A percentile compares a stretch with the other conserved stretches of the same genome.
Conservation (phyloP, 1,140 invertebrate genomes). For the Drosophila pachea region DNA sequence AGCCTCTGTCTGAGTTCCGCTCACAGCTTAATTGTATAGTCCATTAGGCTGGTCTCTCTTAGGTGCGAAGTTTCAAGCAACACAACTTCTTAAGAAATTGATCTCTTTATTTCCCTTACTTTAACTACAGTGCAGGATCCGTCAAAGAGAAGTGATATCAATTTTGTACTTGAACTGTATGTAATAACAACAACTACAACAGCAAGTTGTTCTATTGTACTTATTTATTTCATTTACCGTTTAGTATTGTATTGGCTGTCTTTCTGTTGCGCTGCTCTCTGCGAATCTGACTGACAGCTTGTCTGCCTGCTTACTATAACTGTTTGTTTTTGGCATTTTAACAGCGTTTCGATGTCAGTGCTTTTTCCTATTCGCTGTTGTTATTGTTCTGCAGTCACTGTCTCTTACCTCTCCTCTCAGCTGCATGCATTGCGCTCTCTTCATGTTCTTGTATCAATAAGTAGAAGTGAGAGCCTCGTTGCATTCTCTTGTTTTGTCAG, state of each 20-base stretch:
- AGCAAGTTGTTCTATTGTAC: conserved; percentile 9
- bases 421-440: conserved; percentile 25
- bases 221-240: conserved; percentile 22
- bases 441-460: conserved; percentile 48
- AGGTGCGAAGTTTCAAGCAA: conserved; percentile 13
- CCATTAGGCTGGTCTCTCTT: conserved; percentile 3
- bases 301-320: conserved; percentile 16
- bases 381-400: conserved; percentile 12
- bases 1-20: conserved; percentile 1
- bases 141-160: not conserved
- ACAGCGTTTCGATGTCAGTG: conserved; percentile 43
- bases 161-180: too few species aligned
- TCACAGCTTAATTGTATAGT: not conserved
- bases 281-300: conserved; percentile 9
- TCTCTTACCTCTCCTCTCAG: conserved; percentile 10
- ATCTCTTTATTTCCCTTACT: too few species aligned
- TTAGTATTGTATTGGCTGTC: conserved; percentile 6
- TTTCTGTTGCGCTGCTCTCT: conserved; percentile 16
- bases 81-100: too few species aligned
- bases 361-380: conserved; percentile 28
- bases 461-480: conserved; percentile 1
- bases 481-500: conserved; percentile 10
- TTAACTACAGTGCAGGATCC: not conserved
- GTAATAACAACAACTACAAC: not conserved
- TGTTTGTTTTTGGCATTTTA: conserved; percentile 24